Evolutionary conservation across 2,888 invertebrate species (phyloP).

Genomic region (Chrysotoxum bicinctum): DNA sequence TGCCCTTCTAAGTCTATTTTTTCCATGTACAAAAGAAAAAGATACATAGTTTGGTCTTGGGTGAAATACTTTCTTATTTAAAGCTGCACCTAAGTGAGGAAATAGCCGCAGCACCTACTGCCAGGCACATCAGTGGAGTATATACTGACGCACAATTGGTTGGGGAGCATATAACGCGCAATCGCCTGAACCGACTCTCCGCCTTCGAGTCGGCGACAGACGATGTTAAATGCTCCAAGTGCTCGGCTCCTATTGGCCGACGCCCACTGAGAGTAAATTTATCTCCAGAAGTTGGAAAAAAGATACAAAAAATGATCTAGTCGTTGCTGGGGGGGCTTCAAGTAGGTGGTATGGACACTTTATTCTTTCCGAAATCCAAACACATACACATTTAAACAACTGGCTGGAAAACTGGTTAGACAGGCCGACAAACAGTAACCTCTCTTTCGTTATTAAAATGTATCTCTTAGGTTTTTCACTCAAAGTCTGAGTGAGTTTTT

Average conservation of each 20-base stretch:
- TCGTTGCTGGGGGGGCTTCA: not conserved
- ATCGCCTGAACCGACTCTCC: constrained; percentile 61
- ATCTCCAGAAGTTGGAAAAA: constrained; percentile 40
- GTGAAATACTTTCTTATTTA: constrained; percentile 44
- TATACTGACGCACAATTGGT: constrained; percentile 59
- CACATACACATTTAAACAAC: constrained; percentile 18
- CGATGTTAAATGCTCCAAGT: constrained; percentile 30
- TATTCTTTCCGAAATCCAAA: not conserved
- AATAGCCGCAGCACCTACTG: constrained; percentile 51
- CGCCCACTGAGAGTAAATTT: constrained; percentile 57
- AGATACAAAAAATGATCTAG: constrained; percentile 51
- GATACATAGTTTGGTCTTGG: not conserved
- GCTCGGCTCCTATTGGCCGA: constrained; percentile 62
- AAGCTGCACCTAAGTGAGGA: constrained; percentile 34
- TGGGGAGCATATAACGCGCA: constrained; percentile 69
- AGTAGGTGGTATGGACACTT: constrained; percentile 35
- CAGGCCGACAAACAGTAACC: constrained; percentile 20
- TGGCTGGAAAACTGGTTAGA: constrained; percentile 65
- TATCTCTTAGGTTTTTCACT: constrained; percentile 36
- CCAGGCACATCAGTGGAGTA: not conserved
- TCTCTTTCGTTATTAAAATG: constrained; percentile 13
- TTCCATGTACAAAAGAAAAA: too few relatives aligned
- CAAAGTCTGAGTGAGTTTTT: constrained; percentile 56
- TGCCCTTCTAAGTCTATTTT: constrained; percentile 29
- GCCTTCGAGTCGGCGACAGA: constrained; percentile 47